Percentiles rank a stretch among this genome's conserved stretches.
phyloP scores from a whole-genome alignment of 2,113 vertebrate species.

The Lipotes vexillifer region DNA sequence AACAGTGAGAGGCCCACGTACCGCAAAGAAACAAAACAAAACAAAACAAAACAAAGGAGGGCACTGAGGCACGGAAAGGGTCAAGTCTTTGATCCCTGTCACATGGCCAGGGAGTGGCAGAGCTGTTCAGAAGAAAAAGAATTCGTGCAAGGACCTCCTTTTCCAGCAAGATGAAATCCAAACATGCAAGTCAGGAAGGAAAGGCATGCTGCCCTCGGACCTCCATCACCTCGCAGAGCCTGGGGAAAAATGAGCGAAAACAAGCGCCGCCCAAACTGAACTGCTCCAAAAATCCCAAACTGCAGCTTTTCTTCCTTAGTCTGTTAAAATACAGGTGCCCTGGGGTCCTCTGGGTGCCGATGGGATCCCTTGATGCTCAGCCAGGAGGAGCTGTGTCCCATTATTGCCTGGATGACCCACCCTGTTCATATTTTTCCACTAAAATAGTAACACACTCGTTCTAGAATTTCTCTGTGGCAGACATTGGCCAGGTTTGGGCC shows the following conservation, averaged over 20 bases:
- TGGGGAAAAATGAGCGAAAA: neutral
- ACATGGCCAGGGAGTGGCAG: neutral
- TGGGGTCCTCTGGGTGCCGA: neutral
- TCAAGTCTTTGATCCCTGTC: neutral
- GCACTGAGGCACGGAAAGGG: neutral
- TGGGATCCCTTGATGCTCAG: neutral
- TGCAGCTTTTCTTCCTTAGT: neutral
- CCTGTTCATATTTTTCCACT: neutral
- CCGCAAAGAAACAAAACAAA: too few species aligned
- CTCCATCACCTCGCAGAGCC: neutral
- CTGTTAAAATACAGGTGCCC: neutral
- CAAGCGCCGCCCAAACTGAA: neutral
- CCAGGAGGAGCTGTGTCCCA: neutral
- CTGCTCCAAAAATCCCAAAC: neutral
- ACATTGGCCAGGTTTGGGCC: neutral
- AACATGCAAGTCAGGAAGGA: neutral
- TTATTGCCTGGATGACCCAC: neutral
- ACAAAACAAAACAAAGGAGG: neutral
- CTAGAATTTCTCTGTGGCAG: constrained; percentile 18
- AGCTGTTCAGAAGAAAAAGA: neutral
- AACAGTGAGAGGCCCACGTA: too few species aligned
- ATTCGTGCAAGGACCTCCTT: neutral
- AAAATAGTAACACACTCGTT: neutral
- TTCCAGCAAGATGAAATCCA: neutral
- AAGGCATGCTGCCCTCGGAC: neutral